Evolutionary conservation across 2,888 invertebrate genomes (phyloP).

Genomic region (Celastrina argiolus): DNA sequence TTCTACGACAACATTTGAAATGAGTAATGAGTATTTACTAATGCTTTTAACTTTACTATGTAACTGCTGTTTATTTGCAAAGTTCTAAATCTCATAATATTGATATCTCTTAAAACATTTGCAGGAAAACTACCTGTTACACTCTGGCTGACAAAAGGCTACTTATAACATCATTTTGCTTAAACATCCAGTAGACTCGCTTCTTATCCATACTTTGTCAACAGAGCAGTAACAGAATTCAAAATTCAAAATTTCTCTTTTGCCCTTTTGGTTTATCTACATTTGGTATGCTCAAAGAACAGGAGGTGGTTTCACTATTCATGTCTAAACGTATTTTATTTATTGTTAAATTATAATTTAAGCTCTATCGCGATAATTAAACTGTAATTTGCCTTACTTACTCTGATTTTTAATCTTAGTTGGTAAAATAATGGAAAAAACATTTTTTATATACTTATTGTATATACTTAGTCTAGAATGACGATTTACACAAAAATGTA

Average conservation of each 20-base stretch:
- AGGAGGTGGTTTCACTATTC: conserved; percentile 59
- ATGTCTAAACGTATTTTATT: conserved; percentile 23
- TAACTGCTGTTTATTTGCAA: neutral
- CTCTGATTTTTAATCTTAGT: too few relatives aligned
- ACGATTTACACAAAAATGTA: too few relatives aligned
- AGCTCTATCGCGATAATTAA: too few relatives aligned
- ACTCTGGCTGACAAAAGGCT: conserved; percentile 63
- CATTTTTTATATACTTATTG: too few relatives aligned
- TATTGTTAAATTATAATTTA: neutral
- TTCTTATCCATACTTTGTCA: conserved; percentile 47
- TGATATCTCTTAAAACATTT: conserved; percentile 46
- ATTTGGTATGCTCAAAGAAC: conserved; percentile 69
- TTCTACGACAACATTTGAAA: too few relatives aligned
- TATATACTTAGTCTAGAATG: too few relatives aligned
- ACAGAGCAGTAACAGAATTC: conserved; percentile 61
- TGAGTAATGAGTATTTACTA: too few relatives aligned
- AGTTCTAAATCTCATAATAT: conserved; percentile 25
- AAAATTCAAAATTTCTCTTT: conserved; percentile 67
- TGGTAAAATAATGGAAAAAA: too few relatives aligned
- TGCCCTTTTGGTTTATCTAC: conserved; percentile 52
- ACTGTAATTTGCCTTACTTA: too few relatives aligned
- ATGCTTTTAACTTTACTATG: neutral
- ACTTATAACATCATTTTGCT: conserved; percentile 23
- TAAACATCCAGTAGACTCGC: neutral
- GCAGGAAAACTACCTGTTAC: conserved; percentile 61